Evolutionary conservation across 1,140 invertebrate genomes (phyloP).

Genomic region (Nasonia giraulti): DNA sequence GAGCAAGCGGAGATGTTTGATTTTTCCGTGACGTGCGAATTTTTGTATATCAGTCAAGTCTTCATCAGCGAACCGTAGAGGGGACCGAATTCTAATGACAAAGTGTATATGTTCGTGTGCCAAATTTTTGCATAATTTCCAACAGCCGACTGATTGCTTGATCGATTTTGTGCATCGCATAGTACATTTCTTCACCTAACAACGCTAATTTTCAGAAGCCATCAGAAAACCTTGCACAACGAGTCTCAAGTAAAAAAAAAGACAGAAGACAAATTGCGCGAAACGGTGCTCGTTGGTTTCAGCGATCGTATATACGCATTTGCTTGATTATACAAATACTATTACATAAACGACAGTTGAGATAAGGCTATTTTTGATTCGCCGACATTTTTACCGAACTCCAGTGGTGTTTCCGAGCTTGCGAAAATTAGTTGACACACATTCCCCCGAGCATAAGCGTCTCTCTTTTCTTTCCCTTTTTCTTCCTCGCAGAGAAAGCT

Average conservation of each 20-base stretch:
- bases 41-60: constrained; percentile 25
- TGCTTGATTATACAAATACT: not conserved
- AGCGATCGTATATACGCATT: not conserved
- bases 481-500: constrained; percentile 14
- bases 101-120: constrained; percentile 25
- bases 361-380: not conserved
- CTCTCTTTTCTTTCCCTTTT: constrained; percentile 15
- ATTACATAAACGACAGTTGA: not conserved
- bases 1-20: constrained; percentile 35
- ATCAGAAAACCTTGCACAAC: not conserved
- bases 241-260: not conserved
- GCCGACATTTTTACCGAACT: not conserved
- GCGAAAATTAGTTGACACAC: constrained; percentile 9
- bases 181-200: not conserved
- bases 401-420: not conserved
- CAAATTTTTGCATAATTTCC: constrained; percentile 22
- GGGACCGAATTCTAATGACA: constrained; percentile 3
- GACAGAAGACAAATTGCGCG: not conserved
- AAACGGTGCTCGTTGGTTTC: not conserved
- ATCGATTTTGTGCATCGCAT: constrained; percentile 1
- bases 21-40: constrained; percentile 30
- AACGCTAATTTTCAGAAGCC: constrained; percentile 2
- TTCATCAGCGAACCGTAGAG: constrained; percentile 1
- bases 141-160: constrained; percentile 26
- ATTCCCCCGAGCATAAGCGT: not conserved